Percentiles rank a stretch among this genome's conserved stretches.
Evolutionary conservation across 2,888 invertebrate species (phyloP).

Genomic region (Papilio gigon): DNA sequence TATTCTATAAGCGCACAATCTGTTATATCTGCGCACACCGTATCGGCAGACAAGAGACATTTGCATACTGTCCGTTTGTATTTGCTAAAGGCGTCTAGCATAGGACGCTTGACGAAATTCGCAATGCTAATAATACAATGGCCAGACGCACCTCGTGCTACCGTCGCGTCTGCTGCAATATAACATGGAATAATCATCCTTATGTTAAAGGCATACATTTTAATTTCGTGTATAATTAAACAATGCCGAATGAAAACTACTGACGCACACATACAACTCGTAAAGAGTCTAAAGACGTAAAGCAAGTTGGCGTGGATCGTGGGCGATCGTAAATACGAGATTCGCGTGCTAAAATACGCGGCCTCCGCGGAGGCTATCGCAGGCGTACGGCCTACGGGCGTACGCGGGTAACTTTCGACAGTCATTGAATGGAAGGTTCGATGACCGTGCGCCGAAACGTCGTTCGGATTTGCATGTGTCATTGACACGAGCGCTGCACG

Average conservation of each 20-base stretch:
- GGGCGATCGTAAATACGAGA: constrained; percentile 52
- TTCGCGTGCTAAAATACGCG: constrained; percentile 57
- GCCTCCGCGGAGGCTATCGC: constrained; percentile 66
- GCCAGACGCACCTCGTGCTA: constrained; percentile 71
- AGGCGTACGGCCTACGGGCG: constrained; percentile 47
- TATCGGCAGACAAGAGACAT: constrained; percentile 61
- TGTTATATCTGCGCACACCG: constrained; percentile 55
- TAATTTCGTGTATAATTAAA: constrained; percentile 47
- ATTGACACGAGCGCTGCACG: constrained; percentile 76
- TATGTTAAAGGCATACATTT: constrained; percentile 53
- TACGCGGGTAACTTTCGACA: constrained; percentile 79
- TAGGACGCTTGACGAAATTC: constrained; percentile 74
- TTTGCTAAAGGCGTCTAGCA: constrained; percentile 70
- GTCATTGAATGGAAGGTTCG: constrained; percentile 79
- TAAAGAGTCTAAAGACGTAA: constrained; percentile 53
- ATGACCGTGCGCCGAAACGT: constrained; percentile 74
- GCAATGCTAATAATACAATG: constrained; percentile 77
- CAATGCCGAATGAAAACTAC: constrained; percentile 44
- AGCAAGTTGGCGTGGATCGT: constrained; percentile 62
- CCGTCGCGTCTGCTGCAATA: constrained; percentile 60
- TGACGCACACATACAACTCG: constrained; percentile 63
- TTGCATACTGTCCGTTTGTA: constrained; percentile 72
- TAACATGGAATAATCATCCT: constrained; percentile 54
- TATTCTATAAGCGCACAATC: constrained; percentile 18
- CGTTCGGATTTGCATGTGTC: constrained; percentile 80